Percentiles rank a stretch among this genome's conserved stretches.
Conservation (phyloP, 2,113 vertebrate species). For the Sebastes schlegelii region DNA sequence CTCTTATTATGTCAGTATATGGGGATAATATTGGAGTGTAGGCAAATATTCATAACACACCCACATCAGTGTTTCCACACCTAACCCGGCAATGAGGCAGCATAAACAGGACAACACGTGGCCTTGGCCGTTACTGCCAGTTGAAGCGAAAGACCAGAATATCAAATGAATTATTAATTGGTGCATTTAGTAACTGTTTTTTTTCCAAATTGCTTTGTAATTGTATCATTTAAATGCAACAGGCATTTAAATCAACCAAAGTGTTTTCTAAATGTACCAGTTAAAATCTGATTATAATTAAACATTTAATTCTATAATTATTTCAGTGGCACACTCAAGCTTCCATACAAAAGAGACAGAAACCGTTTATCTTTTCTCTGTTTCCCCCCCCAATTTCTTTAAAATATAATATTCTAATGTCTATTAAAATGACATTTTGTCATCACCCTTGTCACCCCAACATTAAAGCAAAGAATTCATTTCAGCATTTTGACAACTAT, state of each 20-base stretch:
- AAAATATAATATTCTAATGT: neutral
- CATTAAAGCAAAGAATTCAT: neutral
- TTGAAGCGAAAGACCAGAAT: neutral
- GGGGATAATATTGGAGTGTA: neutral
- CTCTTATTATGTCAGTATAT: neutral
- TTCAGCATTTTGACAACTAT: neutral
- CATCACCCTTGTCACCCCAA: neutral
- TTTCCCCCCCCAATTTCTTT: neutral
- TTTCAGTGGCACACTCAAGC: neutral
- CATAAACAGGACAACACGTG: neutral
- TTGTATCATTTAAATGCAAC: conserved; percentile 3
- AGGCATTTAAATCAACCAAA: neutral
- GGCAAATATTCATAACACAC: neutral
- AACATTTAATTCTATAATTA: neutral
- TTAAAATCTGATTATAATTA: neutral
- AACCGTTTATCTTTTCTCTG: neutral
- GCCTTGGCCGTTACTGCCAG: neutral
- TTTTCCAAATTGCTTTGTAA: conserved; percentile 5
- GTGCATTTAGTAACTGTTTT: conserved; percentile 8
- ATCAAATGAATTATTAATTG: conserved; percentile 11
- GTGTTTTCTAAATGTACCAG: neutral
- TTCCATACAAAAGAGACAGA: neutral
- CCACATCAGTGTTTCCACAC: neutral
- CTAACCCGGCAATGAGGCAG: neutral
- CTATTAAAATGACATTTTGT: neutral